These are phyloP conservation scores for Phymatocera aterrima DNA, from an alignment of 2,888 invertebrate genomes.

Conservation along the genomic window DNA sequence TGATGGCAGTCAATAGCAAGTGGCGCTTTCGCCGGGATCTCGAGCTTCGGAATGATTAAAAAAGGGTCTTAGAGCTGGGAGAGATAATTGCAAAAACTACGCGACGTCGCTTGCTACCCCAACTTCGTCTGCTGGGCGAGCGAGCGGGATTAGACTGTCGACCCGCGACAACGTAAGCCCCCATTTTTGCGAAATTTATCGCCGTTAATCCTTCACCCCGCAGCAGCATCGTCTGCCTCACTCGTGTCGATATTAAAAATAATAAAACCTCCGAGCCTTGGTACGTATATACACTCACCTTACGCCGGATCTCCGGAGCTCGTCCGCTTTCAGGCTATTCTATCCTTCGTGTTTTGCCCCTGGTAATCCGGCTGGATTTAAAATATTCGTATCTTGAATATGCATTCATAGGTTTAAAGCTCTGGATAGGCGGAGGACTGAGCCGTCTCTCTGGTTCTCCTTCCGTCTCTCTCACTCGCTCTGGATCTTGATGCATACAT, in stretches of 20 bases:
- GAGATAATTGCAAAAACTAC: conserved; percentile 70
- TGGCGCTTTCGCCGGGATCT: conserved; percentile 2
- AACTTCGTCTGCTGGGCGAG: conserved; percentile 57
- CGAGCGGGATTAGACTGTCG: conserved; percentile 73
- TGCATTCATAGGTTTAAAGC: conserved; percentile 67
- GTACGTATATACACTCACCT: conserved; percentile 40
- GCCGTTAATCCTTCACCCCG: conserved; percentile 73
- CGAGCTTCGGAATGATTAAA: conserved; percentile 35
- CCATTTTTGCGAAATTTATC: conserved; percentile 75
- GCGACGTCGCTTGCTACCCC: conserved; percentile 52
- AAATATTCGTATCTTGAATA: conserved; percentile 72
- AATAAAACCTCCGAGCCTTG: conserved; percentile 62
- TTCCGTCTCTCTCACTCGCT: conserved; percentile 1
- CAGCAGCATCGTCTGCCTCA: conserved; percentile 54
- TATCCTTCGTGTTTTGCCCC: conserved; percentile 38
- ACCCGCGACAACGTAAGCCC: conserved; percentile 73
- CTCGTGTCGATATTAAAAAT: conserved; percentile 68
- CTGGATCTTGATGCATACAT: background rate
- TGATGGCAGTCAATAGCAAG: background rate
- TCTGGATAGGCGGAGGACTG: conserved; percentile 50
- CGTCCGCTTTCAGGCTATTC: conserved; percentile 35
- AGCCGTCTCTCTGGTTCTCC: background rate
- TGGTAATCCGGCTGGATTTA: conserved; percentile 70
- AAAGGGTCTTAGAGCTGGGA: conserved; percentile 41
- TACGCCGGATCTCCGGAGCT: conserved; percentile 23